Evolutionary conservation across 2,113 vertebrate genomes (phyloP).

Genomic region (Paramormyrops kingsleyae): DNA sequence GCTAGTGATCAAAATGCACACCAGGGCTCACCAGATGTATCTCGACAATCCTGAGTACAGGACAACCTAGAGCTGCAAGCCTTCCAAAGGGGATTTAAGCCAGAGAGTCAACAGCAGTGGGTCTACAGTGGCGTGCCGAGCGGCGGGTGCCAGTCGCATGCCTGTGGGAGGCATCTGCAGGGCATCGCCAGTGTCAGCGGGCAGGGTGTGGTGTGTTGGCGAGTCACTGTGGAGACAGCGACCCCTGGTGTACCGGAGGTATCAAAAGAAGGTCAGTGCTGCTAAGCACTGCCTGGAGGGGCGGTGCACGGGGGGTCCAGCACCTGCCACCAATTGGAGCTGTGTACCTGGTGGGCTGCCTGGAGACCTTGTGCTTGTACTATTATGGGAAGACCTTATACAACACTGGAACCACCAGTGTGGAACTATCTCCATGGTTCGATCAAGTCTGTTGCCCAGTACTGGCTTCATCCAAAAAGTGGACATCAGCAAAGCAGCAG

Average conservation of each 20-base stretch:
- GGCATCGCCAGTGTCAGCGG: neutral
- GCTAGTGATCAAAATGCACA: neutral
- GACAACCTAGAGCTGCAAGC: neutral
- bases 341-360: neutral
- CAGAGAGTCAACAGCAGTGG: neutral
- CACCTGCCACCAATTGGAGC: neutral
- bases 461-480: neutral
- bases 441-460: neutral
- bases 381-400: neutral
- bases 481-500: neutral
- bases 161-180: neutral
- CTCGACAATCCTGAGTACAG: neutral
- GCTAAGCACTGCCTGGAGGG: neutral
- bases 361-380: neutral
- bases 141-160: neutral
- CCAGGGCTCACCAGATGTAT: neutral
- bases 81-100: neutral
- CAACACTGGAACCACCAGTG: neutral
- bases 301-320: neutral
- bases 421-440: neutral
- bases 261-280: neutral
- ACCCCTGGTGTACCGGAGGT: neutral
- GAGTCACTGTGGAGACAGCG: neutral
- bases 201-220: neutral
- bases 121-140: neutral